Conservation (phyloP, 2,113 vertebrate genomes). For the Oreochromis niloticus region DNA sequence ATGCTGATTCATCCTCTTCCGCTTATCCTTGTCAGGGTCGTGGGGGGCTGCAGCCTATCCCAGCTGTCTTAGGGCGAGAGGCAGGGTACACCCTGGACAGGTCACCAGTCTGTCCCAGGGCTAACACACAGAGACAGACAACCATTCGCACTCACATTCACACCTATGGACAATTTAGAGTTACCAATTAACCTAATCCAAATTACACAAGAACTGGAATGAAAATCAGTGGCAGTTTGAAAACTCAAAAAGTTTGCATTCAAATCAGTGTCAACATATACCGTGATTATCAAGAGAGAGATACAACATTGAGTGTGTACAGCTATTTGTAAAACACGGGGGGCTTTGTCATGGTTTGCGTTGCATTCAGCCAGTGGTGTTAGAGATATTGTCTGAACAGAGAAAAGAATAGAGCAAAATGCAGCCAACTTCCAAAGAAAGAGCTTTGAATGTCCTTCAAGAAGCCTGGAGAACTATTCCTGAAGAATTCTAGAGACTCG, state of each 20-base stretch:
- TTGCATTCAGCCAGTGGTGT: neutral
- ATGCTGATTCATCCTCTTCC: neutral
- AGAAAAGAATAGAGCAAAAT: neutral
- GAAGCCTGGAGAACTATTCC: neutral
- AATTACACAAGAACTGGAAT: neutral
- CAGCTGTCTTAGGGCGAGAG: neutral
- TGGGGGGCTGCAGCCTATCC: neutral
- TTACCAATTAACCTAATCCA: fast-evolving
- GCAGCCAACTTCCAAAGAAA: neutral
- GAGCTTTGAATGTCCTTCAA: neutral
- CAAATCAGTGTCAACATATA: neutral
- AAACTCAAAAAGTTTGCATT: neutral
- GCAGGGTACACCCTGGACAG: neutral
- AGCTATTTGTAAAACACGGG: neutral
- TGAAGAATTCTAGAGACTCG: neutral
- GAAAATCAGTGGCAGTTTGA: neutral
- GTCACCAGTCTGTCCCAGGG: neutral
- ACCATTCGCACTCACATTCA: neutral
- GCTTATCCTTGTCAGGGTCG: neutral
- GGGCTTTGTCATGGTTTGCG: neutral
- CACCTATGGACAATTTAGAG: neutral
- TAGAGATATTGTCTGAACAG: neutral
- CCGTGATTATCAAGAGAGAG: neutral
- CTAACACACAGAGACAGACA: neutral
- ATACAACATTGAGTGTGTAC: neutral